Evolutionary conservation across 2,888 invertebrate species (phyloP), one percentile per base, ranked within the genome.

Genomic region (Laspeyria flexula): DNA sequence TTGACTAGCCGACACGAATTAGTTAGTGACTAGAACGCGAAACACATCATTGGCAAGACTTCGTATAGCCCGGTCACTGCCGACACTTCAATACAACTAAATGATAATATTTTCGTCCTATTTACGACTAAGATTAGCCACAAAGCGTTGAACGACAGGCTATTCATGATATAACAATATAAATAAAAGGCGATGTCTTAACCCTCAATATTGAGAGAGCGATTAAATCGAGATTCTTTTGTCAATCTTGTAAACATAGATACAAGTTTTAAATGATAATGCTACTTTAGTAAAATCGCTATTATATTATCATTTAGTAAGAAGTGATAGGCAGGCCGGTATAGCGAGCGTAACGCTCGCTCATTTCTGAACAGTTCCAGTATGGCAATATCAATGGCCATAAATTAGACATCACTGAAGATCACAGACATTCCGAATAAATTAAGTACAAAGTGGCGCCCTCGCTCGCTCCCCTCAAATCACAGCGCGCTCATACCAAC

Each of bases 1-100:
- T 85, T 90, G 90, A 90, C 90, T 90, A 90, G 90, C 88, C 90
- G 81, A 88, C 86, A 88, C 86, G 83, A 85, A 84, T 85, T 78
- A 83, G 85, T 77, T 81, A 89, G 79, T 90, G 91, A 91, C 91
- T 91, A 91, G 91, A 90, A 86, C 86, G 75, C 84, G 87, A 85
- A 80, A 86, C 85, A 77, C 76, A 79, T 75, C 80, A 80, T 82
- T 89, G 90, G 90, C 90, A 89, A 90, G 90, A 89, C 79, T 81
- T 75, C 76, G 72, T 70, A 68, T 63, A 63, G 55, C 72, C 3
- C 25, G 25, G 25, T 25, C 6, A 25, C 1, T 3, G 1, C 7
- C 7, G 7, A 6, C 7, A 25, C 6, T 25, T 25, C 25, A 7
- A 25, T 18, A 6, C 7, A 25, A 25, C 25, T 25, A 25, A 25